A percentile compares a stretch with the other conserved stretches of the same genome.
Evolutionary conservation across 2,797 vertebrate genomes (phyloP).

Genomic region (Paedocypris micromegethes): DNA sequence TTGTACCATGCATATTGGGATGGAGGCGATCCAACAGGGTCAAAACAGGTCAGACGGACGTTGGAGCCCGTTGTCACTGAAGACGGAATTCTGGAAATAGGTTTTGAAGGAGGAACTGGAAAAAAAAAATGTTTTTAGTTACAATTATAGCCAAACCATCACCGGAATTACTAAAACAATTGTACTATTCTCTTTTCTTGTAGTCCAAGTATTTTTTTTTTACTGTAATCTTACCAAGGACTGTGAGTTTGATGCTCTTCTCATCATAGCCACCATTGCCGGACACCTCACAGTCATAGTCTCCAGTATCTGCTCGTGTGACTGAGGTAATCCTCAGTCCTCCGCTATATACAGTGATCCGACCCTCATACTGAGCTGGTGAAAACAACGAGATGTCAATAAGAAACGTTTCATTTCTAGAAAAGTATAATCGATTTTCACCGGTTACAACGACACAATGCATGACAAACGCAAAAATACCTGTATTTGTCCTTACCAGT

Average conservation of each 20-base stretch:
- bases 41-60: constrained; percentile 63
- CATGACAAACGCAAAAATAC: background rate
- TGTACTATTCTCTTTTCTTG: no score
- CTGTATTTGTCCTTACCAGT: constrained; percentile 62
- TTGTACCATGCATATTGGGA: constrained; percentile 77
- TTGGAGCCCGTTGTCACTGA: constrained; percentile 68
- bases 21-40: constrained; percentile 68
- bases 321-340: constrained; percentile 66
- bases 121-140: background rate
- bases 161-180: no score
- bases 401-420: background rate
- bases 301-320: constrained; percentile 71
- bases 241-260: constrained; percentile 61
- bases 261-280: constrained; percentile 52
- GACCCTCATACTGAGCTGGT: constrained; percentile 62
- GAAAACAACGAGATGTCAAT: background rate
- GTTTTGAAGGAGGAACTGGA: constrained; percentile 76
- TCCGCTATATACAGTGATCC: constrained; percentile 48
- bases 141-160: no score
- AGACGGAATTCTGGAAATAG: constrained; percentile 65
- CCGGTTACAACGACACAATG: background rate
- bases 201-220: no score
- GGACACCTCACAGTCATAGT: constrained; percentile 77
- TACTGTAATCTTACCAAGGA: constrained; percentile 66
- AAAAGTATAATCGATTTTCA: background rate